Conservation (phyloP, 2,113 vertebrate genomes). For the Suncus etruscus region DNA sequence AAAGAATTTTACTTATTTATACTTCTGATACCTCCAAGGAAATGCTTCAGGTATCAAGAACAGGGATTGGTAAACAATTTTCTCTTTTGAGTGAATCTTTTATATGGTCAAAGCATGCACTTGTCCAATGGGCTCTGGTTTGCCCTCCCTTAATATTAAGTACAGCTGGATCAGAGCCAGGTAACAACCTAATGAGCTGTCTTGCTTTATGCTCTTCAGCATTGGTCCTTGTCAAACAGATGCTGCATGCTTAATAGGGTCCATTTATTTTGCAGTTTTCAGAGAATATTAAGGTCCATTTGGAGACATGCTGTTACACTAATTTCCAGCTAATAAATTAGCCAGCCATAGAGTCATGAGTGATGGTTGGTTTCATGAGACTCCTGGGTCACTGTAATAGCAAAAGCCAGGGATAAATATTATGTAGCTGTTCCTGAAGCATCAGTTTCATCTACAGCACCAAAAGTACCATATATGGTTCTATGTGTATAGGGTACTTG, state of each 20-base stretch:
- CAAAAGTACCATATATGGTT: background rate
- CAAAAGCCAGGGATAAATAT: background rate
- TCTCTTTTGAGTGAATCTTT: background rate
- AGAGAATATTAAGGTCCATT: background rate
- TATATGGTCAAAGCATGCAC: background rate
- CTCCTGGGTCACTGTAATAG: background rate
- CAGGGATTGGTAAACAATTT: background rate
- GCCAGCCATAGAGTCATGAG: background rate
- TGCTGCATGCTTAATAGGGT: background rate
- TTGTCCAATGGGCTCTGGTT: background rate
- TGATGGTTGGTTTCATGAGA: background rate
- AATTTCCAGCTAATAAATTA: constrained; percentile 1
- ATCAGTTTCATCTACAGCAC: background rate
- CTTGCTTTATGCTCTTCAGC: background rate
- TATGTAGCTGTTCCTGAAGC: background rate
- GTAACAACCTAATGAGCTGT: background rate
- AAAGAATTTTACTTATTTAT: background rate
- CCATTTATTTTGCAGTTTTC: background rate
- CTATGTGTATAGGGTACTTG: background rate
- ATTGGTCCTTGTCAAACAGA: background rate
- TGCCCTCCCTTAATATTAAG: background rate
- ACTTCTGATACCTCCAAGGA: background rate
- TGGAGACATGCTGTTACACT: background rate
- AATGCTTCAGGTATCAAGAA: background rate
- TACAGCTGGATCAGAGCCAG: background rate